phyloP scores from a whole-genome alignment of 2,888 invertebrate genomes.

The Pterostichus niger region DNA sequence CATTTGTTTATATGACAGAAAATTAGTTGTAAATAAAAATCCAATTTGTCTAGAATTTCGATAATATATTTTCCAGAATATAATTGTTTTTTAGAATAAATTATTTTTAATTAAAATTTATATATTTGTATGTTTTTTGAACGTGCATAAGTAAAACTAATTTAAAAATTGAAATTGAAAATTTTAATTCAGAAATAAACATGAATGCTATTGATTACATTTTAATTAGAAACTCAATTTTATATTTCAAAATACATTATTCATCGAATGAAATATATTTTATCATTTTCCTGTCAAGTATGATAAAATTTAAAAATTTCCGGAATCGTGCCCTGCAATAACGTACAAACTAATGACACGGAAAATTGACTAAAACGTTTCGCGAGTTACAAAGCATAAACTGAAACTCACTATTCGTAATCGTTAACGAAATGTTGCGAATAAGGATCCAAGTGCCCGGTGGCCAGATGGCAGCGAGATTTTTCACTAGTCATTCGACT shows the following conservation, averaged over 20 bases:
- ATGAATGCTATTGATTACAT: conserved; percentile 37
- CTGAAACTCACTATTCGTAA: conserved; percentile 23
- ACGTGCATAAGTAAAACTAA: conserved; percentile 28
- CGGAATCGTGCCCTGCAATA: conserved; percentile 1
- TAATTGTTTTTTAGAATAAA: conserved; percentile 11
- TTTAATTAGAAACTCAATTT: conserved; percentile 47
- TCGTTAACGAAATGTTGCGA: conserved; percentile 33
- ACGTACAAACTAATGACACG: not conserved
- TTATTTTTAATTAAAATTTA: conserved; percentile 34
- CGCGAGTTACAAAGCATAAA: conserved; percentile 1
- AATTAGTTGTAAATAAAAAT: conserved; percentile 38
- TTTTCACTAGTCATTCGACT: conserved; percentile 51
- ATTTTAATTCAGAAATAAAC: conserved; percentile 26
- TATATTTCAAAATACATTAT: conserved; percentile 41
- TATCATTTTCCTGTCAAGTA: conserved; percentile 13
- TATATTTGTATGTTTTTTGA: conserved; percentile 39
- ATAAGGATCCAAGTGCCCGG: conserved; percentile 1
- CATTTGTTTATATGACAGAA: conserved; percentile 39
- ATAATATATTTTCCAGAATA: not conserved
- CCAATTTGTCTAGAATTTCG: conserved; percentile 22
- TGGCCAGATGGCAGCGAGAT: conserved; percentile 19
- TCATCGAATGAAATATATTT: conserved; percentile 35
- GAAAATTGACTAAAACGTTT: conserved; percentile 19
- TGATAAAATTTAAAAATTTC: conserved; percentile 25
- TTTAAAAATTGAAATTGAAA: conserved; percentile 32